Evolutionary conservation across 2,888 invertebrate genomes (phyloP), one percentile per base, ranked within the genome.

Genomic region (Lobophora halterata): DNA sequence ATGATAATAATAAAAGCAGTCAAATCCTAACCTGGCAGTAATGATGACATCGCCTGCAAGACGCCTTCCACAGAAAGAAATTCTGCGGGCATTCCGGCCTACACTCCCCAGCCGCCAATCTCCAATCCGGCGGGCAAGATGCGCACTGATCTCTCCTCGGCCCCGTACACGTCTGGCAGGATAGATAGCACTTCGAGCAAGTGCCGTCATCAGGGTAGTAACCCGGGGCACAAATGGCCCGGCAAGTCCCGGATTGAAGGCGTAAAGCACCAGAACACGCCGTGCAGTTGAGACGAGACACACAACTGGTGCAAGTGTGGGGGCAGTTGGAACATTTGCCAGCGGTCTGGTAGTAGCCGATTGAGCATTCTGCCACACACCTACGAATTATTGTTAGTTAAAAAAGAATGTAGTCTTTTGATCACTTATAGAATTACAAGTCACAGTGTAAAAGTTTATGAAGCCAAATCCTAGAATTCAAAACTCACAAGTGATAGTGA

Each of bases 191-290:
- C 62, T 94, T 93, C 23, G 93, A 90, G 72, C 96, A 96, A 19
- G 91, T 91, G 6, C 95, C 95, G 36, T 94, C 91, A 71, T 96
- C 96, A 58, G 95, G 95, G 79, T 94, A 96, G 73, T 95, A 96
- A 3, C 95, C 95, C 55, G 67, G 88, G 7, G 94, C 93, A 63
- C 96, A 96, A 1, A 93, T 92, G 1, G 93, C 92, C 41, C 93
- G 88, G 72, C 96, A 96, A 39, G 94, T 94, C 23, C 95, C 95
- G 52, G 93, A 94, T 76, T 96, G 94, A 33, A 96, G 81, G 67
- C 94, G 91, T 56, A 95, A 89, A 29, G 93, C 93, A 41, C 91
- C 90, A 26, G 91, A 89, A 69, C 96, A 96, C 30, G 92, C 89
- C 0, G 94, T 94, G 71, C 96, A 96, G 65, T 95, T 94, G 51